A percentile compares a stretch with the other conserved stretches of the same genome.
These are phyloP conservation scores for Thaumetopoea pityocampa DNA, from an alignment of 1,140 invertebrate species.

Conservation along the genomic window DNA sequence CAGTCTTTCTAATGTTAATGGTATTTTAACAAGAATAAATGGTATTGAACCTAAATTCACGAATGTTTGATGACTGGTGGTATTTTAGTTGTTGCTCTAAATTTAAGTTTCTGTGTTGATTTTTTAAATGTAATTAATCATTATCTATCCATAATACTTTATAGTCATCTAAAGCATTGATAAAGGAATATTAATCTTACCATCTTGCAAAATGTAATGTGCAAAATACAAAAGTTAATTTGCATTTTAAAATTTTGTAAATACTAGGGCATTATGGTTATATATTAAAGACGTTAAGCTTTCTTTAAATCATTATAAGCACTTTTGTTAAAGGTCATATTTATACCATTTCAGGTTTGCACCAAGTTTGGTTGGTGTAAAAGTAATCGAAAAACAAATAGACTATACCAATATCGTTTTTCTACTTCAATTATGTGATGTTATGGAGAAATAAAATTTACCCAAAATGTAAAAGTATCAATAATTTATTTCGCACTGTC, in stretches of 20 bases:
- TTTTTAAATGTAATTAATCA: slow-evolving; percentile 6
- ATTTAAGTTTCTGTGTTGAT: slow-evolving; percentile 7
- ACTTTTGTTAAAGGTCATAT: no score
- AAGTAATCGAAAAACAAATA: slow-evolving; percentile 35
- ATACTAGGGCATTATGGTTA: slow-evolving; percentile 20
- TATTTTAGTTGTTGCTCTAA: slow-evolving; percentile 3
- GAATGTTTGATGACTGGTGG: slow-evolving; percentile 11
- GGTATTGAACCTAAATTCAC: slow-evolving; percentile 3
- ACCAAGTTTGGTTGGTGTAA: slow-evolving; percentile 28
- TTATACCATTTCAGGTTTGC: no score
- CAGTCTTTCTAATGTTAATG: slow-evolving; percentile 14
- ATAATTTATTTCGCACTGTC: slow-evolving; percentile 18
- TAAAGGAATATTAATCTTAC: slow-evolving; percentile 2
- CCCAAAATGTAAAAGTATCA: background rate
- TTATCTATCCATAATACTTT: slow-evolving; percentile 8
- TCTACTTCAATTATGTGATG: no score
- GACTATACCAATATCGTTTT: no score
- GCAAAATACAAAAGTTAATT: slow-evolving; percentile 6
- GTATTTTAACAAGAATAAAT: background rate
- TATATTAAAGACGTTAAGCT: no score
- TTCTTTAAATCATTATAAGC: no score
- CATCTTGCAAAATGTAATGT: slow-evolving; percentile 4
- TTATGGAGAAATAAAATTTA: no score
- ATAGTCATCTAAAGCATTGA: slow-evolving; percentile 1
- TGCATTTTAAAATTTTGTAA: slow-evolving; percentile 17